phyloP scores from a whole-genome alignment of 2,113 vertebrate genomes.

The Eurypyga helias region DNA sequence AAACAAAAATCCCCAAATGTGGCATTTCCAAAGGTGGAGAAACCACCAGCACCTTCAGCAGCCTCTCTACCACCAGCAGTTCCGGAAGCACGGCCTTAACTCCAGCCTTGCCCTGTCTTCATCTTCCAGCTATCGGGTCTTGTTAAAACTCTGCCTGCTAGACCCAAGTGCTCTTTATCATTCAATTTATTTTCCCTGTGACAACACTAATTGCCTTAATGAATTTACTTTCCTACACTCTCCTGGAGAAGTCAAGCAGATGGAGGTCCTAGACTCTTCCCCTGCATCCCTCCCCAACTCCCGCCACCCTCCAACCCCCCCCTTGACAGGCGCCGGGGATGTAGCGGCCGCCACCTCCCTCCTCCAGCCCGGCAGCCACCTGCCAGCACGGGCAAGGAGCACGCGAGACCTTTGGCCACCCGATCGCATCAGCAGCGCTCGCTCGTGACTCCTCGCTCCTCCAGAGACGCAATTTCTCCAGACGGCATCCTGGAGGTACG shows the following conservation, averaged over 20 bases:
- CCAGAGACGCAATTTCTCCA: not conserved
- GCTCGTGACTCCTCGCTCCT: not conserved
- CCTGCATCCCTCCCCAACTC: not conserved
- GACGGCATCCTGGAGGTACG: not conserved
- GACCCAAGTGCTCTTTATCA: not conserved
- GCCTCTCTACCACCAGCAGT: not conserved
- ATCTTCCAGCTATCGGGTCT: not conserved
- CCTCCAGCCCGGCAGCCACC: not conserved
- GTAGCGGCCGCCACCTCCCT: not conserved
- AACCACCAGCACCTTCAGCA: not conserved
- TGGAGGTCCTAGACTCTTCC: not conserved
- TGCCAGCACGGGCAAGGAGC: not conserved
- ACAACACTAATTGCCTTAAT: not conserved
- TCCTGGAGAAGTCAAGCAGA: not conserved
- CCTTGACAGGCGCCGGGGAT: not conserved
- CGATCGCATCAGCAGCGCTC: fast-evolving
- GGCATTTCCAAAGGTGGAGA: not conserved
- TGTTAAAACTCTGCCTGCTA: not conserved
- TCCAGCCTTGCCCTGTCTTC: not conserved
- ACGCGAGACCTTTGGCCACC: conserved; percentile 21
- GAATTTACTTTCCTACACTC: not conserved
- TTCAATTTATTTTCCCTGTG: not conserved
- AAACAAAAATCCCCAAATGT: not conserved
- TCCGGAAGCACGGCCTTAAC: not conserved
- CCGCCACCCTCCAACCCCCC: not conserved